Evolutionary conservation across 2,797 vertebrate species (phyloP), one percentile per base, ranked within the genome.

Genomic region (Galaxias olidus): DNA sequence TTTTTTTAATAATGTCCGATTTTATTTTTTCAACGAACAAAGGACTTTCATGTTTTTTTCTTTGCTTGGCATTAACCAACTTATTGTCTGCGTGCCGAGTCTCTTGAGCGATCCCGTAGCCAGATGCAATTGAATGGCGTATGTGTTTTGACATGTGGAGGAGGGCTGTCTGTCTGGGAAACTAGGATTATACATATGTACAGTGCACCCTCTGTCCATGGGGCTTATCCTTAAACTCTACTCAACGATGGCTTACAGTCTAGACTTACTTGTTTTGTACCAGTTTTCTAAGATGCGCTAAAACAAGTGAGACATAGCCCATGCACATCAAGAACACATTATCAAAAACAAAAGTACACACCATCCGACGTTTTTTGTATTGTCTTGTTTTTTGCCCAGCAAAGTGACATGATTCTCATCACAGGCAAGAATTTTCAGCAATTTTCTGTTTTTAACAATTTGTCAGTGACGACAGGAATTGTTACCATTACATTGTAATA

Each of bases 341-440:
- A 18, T 48, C 20, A 71, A 68, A 72, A 80, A n/a, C n/a, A n/a
- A 75, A 84, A 68, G 85, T 46, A 77, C 77, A 82, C 68, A 58
- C 63, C 65, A 55, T 14, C n/a, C 14, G 9, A 46, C 58, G n/a
- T 61, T 65, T 43, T 41, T 87, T 74, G 84, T 78, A 80, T 76
- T 86, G 90, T 87, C 49, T 41, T 49, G 59, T 70, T 73, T 90
- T 90, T 89, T 17, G 54, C 71, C 76, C 81, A 82, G 78, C 73
- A 89, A 88, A 91, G 88, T 91, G 88, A 92, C 84, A 88, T 86
- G 92, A 88, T 92, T 87, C 92, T 92, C 90, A 92, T 90, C 91
- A 93, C 91, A 91, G 90, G 92, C 91, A 92, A 91, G 86, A 90
- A 87, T 92, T 88, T 90, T 92, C 88, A 89, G 81, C 57, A 72